A percentile compares a stretch with the other conserved stretches of the same genome.
phyloP scores from a whole-genome alignment of 1,140 invertebrate genomes.

The Epicauta chinensis region DNA sequence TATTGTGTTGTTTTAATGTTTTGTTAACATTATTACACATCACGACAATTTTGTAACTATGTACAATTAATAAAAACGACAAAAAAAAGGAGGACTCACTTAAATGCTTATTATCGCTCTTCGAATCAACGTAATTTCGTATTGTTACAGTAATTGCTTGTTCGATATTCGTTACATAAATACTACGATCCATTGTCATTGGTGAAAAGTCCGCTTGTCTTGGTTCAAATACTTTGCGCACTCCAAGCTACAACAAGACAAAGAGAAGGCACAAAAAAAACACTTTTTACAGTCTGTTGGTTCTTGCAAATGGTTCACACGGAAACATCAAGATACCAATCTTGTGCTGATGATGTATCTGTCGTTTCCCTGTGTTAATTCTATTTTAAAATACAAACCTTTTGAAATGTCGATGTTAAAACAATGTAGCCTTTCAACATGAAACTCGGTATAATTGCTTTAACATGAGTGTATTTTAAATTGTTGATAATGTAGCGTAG shows the following conservation, averaged over 20 bases:
- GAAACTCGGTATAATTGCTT: conserved; percentile 70
- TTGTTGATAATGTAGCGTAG: conserved; percentile 59
- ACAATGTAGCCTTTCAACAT: conserved; percentile 68
- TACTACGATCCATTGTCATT: conserved; percentile 64
- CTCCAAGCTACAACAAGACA: conserved; percentile 55
- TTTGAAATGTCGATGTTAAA: conserved; percentile 67
- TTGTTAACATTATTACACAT: too few species aligned
- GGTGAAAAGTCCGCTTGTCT: conserved; percentile 64
- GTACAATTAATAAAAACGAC: too few species aligned
- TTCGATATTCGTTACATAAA: conserved; percentile 74
- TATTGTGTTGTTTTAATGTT: too few species aligned
- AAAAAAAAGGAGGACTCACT: too few species aligned
- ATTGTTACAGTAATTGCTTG: conserved; percentile 75
- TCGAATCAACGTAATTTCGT: conserved; percentile 59
- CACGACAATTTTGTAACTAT: too few species aligned
- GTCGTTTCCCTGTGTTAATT: too few species aligned
- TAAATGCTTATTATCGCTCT: too few species aligned
- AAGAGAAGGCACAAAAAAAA: not conserved
- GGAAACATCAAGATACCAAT: too few species aligned
- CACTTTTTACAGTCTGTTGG: too few species aligned
- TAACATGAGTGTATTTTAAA: conserved; percentile 60
- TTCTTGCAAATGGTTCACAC: too few species aligned
- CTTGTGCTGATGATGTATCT: too few species aligned
- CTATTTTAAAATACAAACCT: conserved; percentile 48
- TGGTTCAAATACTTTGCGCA: conserved; percentile 70